These are phyloP conservation scores for Scarus forsteni DNA, from an alignment of 2,797 vertebrate genomes.

Conservation along the genomic window DNA sequence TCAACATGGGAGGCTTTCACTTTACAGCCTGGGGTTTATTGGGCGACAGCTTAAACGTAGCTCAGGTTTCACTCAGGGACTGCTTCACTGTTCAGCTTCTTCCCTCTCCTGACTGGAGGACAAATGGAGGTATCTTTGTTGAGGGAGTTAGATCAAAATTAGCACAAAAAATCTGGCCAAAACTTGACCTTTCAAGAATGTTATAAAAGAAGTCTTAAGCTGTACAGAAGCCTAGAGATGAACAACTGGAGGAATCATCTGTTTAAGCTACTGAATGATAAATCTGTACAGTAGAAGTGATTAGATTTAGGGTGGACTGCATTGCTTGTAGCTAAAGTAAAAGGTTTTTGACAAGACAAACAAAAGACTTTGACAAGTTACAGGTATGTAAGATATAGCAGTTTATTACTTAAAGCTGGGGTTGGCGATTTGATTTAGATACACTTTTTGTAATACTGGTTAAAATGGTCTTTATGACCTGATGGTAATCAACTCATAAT, in stretches of 20 bases:
- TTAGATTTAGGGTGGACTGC: too few species aligned
- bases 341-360: too few species aligned
- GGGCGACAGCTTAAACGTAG: constrained; percentile 76
- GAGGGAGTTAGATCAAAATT: constrained; percentile 12
- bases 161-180: background rate
- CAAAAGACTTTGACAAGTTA: too few species aligned
- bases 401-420: too few species aligned
- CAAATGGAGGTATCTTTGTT: constrained; percentile 57
- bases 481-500: too few species aligned
- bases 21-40: constrained; percentile 83
- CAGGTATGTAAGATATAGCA: too few species aligned
- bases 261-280: too few species aligned
- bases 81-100: constrained; percentile 70
- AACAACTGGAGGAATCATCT: background rate
- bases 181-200: constrained; percentile 10
- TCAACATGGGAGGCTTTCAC: constrained; percentile 82
- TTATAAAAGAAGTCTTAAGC: constrained; percentile 20
- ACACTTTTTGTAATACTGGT: too few species aligned
- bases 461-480: too few species aligned
- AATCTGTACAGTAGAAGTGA: too few species aligned
- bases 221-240: constrained; percentile 4
- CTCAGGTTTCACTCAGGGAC: constrained; percentile 81
- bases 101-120: constrained; percentile 53
- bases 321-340: too few species aligned
- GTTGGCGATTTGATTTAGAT: too few species aligned